Conservation (phyloP, 2,113 vertebrate species). For the Dissostichus mawsoni region DNA sequence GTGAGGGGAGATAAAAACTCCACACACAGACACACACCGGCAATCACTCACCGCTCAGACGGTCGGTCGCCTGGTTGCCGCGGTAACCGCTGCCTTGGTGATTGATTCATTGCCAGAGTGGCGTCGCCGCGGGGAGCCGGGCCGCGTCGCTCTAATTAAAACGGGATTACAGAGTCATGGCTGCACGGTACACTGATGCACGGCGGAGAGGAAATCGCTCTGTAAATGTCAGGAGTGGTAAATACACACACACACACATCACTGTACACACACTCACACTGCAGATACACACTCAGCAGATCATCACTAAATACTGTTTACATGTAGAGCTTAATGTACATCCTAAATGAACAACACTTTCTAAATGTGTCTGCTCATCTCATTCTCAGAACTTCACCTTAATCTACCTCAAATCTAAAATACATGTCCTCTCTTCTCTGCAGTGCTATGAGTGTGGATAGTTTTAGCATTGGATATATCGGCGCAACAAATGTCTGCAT, state of each 20-base stretch:
- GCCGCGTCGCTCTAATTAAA: slow-evolving; percentile 98
- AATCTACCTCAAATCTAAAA: no score
- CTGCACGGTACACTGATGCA: slow-evolving; percentile 91
- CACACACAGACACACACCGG: slow-evolving; percentile 88
- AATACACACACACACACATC: slow-evolving; percentile 60
- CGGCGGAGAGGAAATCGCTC: slow-evolving; percentile 86
- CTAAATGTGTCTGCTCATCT: no score
- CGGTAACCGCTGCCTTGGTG: slow-evolving; percentile 91
- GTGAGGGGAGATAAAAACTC: slow-evolving; percentile 90
- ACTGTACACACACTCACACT: no score
- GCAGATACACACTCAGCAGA: no score
- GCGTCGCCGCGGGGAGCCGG: slow-evolving; percentile 91
- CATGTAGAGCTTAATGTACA: no score
- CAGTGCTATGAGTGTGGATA: no score
- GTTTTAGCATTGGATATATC: no score
- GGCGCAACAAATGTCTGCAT: no score
- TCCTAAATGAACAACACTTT: no score
- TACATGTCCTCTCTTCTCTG: no score
- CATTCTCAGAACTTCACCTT: no score
- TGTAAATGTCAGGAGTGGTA: slow-evolving; percentile 91
- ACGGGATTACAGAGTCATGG: slow-evolving; percentile 93
- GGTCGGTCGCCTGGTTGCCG: slow-evolving; percentile 90
- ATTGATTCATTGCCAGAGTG: slow-evolving; percentile 97
- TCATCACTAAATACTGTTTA: no score
- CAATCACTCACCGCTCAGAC: slow-evolving; percentile 96